Evolutionary conservation across 2,113 vertebrate genomes (phyloP), one percentile per base, ranked within the genome.

Genomic region (Leptodactylus fuscus): DNA sequence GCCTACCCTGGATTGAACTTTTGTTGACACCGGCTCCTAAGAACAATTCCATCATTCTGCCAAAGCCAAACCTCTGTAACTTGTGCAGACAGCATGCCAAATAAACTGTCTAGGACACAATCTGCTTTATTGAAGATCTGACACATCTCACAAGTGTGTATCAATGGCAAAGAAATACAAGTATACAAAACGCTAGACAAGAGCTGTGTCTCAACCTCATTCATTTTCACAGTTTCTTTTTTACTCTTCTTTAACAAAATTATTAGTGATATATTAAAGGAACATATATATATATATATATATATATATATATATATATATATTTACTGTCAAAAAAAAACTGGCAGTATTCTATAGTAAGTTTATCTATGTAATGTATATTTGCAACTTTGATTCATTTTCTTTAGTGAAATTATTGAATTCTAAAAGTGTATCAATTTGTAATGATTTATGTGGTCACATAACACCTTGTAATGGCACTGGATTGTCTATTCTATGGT

Each of bases 1-100:
- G 87, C 0, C 75, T 83, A 89, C 90, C 82, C 74, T 32, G 84
- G 60, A 49, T 0, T 86, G 38, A 91, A 88, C 9, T 86, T 90
- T 75, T 55, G 87, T 5, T 85, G 85, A 90, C 27, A 83, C 51
- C 83, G 82, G 84, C 69, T 36, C 7, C 53, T 77, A 55, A 48
- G 13, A 87, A 70, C 5, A 27, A 53, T 67, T 58, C 67, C 65
- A 82, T 82, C 60, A 87, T 87, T 51, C 74, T 85, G 34, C 67
- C 87, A 79, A 88, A 88, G 87, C 85, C 3, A 48, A 69, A 32
- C 62, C 49, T 82, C 32, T 29, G 34, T n/a, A 65, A 67, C 29
- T 55, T 22, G 11, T 73, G 32, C 32, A 71, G 65, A 71, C 65
- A 55, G 36, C 44, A 71, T 73, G 65, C 81, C 65, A 82, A 79